phyloP scores from a whole-genome alignment of 2,888 invertebrate genomes.

The Drosophila demipolita region DNA sequence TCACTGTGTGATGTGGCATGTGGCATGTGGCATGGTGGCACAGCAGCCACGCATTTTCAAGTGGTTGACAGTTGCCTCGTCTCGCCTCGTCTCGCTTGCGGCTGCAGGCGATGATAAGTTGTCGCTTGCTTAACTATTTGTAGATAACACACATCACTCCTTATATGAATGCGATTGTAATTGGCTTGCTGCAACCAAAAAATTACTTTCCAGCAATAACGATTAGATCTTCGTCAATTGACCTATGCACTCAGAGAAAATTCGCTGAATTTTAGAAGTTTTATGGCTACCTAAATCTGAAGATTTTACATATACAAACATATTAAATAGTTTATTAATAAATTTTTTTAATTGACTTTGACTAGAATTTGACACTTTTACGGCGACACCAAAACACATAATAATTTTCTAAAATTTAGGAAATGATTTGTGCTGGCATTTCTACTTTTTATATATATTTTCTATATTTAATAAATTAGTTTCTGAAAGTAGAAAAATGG shows the following conservation, averaged over 20 bases:
- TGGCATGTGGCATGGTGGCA: not conserved
- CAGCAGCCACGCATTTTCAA: conserved; percentile 58
- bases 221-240: not conserved
- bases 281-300: not conserved
- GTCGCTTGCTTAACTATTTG: not conserved
- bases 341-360: no score
- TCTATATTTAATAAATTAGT: not conserved
- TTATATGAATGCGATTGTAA: not conserved
- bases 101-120: conserved; percentile 4
- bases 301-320: no score
- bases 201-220: not conserved
- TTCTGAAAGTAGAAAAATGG: not conserved
- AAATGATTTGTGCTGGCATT: not conserved
- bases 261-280: not conserved
- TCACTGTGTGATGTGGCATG: conserved; percentile 9
- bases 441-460: not conserved
- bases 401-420: not conserved
- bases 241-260: not conserved
- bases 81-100: not conserved
- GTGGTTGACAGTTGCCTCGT: conserved; percentile 56
- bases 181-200: not conserved
- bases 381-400: no score
- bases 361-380: no score
- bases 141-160: not conserved
- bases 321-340: no score